Evolutionary conservation across 2,113 vertebrate species (phyloP), one percentile per base, ranked within the genome.

Genomic region (Mirounga angustirostris): DNA sequence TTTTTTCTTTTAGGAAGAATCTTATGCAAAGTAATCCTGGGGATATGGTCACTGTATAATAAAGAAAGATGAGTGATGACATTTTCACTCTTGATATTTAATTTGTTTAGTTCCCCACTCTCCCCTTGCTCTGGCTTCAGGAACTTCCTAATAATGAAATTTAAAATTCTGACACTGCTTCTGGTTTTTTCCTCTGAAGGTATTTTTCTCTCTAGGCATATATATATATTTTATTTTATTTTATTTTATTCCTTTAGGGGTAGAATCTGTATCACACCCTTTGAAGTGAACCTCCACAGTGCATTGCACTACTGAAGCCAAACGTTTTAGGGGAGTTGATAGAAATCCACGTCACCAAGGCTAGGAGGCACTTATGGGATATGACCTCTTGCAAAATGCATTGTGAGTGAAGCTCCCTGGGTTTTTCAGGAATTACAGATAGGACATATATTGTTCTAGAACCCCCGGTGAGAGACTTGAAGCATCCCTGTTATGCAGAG

Each of bases 251-350:
- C 63, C 0, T 3, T 95, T 97, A 95, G 87, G 79, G 65, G 63
- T n/a, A 96, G 93, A 94, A 94, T 95, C 78, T 54, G 76, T 81
- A 46, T 50, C 61, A 74, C 61, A 74, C 2, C 2, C 11, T 67
- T 71, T 94, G 26, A 73, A 40, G 22, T 58, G 86, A 95, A 46
- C 7, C 46, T 84, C 36, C n/a, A 73, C 46, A 81, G 69, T 81
- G 63, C 83, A 46, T 74, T 97, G 40, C 33, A 54, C 9, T 33
- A 28, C 14, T 85, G 24, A 83, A 58, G 52, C 30, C 93, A 98
- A 91, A 85, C 0, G 71, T 74, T 89, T 90, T 95, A n/a, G 73
- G 28, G 30, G 1, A 82, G 76, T 93, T 43, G 6, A 96, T 93
- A 88, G 79, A 54, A 95, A 86, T 22, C 50, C 15, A 85, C 58